Evolutionary conservation across 2,888 invertebrate genomes (phyloP), one percentile per base, ranked within the genome.

Genomic region (Stenodema calcarata): DNA sequence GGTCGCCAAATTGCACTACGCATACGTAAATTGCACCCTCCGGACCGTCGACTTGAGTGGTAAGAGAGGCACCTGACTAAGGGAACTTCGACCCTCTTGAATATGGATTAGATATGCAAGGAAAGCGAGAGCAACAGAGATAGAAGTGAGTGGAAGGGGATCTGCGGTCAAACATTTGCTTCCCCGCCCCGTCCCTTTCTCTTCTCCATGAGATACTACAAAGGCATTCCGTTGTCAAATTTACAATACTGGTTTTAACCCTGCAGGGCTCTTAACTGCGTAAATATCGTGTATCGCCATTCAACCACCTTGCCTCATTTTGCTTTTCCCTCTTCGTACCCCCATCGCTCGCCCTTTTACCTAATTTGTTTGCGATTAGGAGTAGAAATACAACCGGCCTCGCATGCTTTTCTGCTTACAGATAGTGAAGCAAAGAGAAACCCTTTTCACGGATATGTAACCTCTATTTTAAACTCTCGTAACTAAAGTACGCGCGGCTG

Each of bases 211-310:
- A 80, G 80, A 80, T 80, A 80, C 80, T 50, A 54, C 54, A 80
- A 80, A 80, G 80, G 54, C 80, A 54, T 16, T 16, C 47, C 80
- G 80, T 80, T 80, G 80, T 80, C 80, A 80, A 80, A 80, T 80
- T 80, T 80, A 80, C 80, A 80, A 54, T 80, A 80, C 28, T 30
- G 80, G 54, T 30, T 80, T 54, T 35, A 80, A 54, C 80, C 80
- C 80, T 18, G 42, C 41, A 41, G 35, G 80, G 80, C 50, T 28
- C 80, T 54, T 28, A 79, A 50, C 79, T 80, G 54, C 80, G 54
- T 80, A 80, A 80, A 80, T 80, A 80, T 80, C 80, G 78, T 78
- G 78, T 78, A 78, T 78, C 78, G 78, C 78, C 78, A 78, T 78
- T 78, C 78, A 78, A 18, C 78, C 78, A 78, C 78, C 78, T 78